These are phyloP conservation scores for Caenorhabditis tropicalis DNA, from an alignment of 1,140 invertebrate genomes.

Conservation along the genomic window DNA sequence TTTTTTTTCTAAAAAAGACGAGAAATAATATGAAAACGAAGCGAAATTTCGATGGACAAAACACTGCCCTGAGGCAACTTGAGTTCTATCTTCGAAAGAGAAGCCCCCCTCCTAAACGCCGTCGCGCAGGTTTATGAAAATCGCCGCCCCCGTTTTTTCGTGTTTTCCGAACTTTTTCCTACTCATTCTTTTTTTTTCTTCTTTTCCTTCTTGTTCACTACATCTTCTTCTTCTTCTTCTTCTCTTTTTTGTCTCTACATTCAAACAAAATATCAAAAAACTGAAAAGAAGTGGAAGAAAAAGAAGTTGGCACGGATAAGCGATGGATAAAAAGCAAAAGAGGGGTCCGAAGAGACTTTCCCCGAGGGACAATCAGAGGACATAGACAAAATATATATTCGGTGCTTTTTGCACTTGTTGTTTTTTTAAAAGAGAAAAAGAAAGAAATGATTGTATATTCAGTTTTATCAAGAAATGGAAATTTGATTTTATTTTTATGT, in stretches of 20 bases:
- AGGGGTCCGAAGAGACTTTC: background rate
- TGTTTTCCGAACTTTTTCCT: constrained; percentile 42
- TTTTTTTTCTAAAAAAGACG: background rate
- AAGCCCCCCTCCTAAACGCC: background rate
- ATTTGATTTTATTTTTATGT: background rate
- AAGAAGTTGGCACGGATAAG: constrained; percentile 5
- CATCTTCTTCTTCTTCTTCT: background rate
- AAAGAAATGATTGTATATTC: background rate
- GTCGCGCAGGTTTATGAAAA: constrained; percentile 45
- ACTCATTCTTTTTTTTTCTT: background rate
- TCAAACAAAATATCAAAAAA: constrained; percentile 8
- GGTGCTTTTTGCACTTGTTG: constrained; percentile 8
- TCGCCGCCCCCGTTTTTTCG: constrained; percentile 40
- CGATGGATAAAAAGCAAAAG: background rate
- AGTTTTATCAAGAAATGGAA: background rate
- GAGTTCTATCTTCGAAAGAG: constrained; percentile 14
- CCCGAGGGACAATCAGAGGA: background rate
- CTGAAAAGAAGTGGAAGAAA: background rate
- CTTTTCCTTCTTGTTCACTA: background rate
- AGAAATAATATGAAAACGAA: constrained; percentile 37
- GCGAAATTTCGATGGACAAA: constrained; percentile 11
- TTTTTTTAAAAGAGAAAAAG: background rate
- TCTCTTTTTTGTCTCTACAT: background rate
- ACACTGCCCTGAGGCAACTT: constrained; percentile 22
- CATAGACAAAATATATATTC: background rate